A percentile compares a stretch with the other conserved stretches of the same genome.
Evolutionary conservation across 2,113 vertebrate genomes (phyloP).

Genomic region (Apodemus speciosus): DNA sequence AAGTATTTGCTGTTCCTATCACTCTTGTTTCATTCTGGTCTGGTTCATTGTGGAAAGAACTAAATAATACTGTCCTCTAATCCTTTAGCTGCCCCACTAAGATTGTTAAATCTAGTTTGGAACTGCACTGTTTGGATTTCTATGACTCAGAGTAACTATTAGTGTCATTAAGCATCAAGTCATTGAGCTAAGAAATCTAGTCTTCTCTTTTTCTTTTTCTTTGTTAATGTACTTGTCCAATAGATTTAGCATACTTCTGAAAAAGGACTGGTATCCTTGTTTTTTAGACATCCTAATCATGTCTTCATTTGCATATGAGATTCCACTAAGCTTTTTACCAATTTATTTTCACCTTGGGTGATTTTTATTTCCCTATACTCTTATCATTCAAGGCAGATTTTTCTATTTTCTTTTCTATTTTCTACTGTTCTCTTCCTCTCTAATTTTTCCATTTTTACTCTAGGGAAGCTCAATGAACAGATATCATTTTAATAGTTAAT

Average conservation of each 20-base stretch:
- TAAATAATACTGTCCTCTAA: accelerated
- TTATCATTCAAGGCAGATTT: neutral
- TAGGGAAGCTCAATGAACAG: neutral
- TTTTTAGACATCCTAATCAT: neutral
- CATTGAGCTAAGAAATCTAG: neutral
- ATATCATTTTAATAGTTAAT: neutral
- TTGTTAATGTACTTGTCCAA: neutral
- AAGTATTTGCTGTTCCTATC: neutral
- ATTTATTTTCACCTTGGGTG: neutral
- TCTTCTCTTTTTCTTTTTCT: neutral
- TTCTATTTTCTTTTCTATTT: neutral
- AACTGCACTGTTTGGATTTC: neutral
- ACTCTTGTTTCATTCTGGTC: neutral
- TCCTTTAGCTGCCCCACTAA: neutral
- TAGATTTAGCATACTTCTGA: neutral
- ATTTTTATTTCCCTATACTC: neutral
- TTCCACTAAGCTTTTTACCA: neutral
- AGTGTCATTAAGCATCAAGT: neutral
- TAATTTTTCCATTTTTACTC: neutral
- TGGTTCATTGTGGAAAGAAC: neutral
- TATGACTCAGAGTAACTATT: neutral
- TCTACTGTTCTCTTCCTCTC: neutral
- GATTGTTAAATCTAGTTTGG: neutral
- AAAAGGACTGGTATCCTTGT: neutral
- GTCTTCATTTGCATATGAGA: neutral